Conservation (phyloP, 1,140 invertebrate genomes). For the Phocides pigmalion region DNA sequence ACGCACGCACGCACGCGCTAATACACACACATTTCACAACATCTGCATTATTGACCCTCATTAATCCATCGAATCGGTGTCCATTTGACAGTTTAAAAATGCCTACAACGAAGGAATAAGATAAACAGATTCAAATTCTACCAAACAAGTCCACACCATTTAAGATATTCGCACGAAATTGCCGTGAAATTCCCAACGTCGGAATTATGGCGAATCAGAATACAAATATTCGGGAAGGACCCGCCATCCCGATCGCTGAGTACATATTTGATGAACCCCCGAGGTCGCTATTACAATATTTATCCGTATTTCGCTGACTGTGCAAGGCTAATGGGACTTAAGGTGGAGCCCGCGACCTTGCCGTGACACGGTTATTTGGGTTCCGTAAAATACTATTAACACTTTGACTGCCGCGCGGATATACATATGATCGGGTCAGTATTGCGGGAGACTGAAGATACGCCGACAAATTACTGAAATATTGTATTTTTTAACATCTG, state of each 20-base stretch:
- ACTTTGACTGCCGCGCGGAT: no score
- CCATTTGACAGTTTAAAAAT: not conserved
- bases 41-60: no score
- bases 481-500: no score
- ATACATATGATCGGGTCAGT: no score
- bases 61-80: no score
- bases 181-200: slow-evolving; percentile 14
- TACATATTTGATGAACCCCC: slow-evolving; percentile 22
- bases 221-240: slow-evolving; percentile 14
- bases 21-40: no score
- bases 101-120: not conserved
- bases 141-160: not conserved
- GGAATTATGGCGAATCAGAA: slow-evolving; percentile 18
- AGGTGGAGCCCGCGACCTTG: slow-evolving; percentile 3
- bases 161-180: slow-evolving; percentile 7
- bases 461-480: no score
- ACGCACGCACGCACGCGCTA: no score
- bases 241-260: slow-evolving; percentile 9
- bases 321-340: slow-evolving; percentile 9
- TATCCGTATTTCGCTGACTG: slow-evolving; percentile 16
- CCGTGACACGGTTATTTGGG: not conserved
- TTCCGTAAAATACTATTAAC: no score
- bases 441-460: no score
- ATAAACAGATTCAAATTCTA: slow-evolving; percentile 5
- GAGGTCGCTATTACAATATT: slow-evolving; percentile 26